Percentiles rank a stretch among this genome's conserved stretches.
Conservation (phyloP, 2,113 vertebrate genomes). For the Potamarius usumacintae region DNA sequence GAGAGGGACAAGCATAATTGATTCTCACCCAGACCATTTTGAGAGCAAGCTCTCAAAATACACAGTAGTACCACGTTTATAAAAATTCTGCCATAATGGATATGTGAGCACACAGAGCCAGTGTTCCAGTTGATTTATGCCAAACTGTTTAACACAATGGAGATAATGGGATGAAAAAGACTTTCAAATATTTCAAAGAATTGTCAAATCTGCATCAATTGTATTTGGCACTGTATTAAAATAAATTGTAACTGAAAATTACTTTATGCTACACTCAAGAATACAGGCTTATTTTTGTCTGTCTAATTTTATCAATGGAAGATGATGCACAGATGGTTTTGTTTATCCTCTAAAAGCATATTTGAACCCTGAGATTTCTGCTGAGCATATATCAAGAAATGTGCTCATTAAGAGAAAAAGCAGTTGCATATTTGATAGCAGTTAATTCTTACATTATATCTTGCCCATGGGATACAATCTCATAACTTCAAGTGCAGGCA, state of each 20-base stretch:
- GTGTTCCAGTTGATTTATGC: slow-evolving; percentile 8
- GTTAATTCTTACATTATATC: slow-evolving; percentile 46
- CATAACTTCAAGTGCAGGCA: slow-evolving; percentile 23
- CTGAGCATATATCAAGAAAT: slow-evolving; percentile 9
- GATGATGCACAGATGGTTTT: background rate
- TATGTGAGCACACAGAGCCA: background rate
- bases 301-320: background rate
- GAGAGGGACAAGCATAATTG: slow-evolving; percentile 20
- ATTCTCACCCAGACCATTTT: slow-evolving; percentile 26
- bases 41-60: background rate
- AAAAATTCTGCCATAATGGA: background rate
- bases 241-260: background rate
- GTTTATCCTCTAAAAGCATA: slow-evolving; percentile 14
- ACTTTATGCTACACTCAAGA: background rate
- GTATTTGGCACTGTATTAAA: background rate
- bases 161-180: background rate
- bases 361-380: slow-evolving; percentile 22
- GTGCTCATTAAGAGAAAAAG: slow-evolving; percentile 18
- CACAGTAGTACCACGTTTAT: background rate
- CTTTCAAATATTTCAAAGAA: background rate
- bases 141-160: background rate
- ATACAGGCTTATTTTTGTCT: background rate
- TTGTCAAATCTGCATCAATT: background rate
- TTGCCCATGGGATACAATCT: slow-evolving; percentile 38
- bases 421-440: background rate